A percentile compares a stretch with the other conserved stretches of the same genome.
Conservation (phyloP, 2,797 vertebrate genomes). For the Loriculus beryllinus region DNA sequence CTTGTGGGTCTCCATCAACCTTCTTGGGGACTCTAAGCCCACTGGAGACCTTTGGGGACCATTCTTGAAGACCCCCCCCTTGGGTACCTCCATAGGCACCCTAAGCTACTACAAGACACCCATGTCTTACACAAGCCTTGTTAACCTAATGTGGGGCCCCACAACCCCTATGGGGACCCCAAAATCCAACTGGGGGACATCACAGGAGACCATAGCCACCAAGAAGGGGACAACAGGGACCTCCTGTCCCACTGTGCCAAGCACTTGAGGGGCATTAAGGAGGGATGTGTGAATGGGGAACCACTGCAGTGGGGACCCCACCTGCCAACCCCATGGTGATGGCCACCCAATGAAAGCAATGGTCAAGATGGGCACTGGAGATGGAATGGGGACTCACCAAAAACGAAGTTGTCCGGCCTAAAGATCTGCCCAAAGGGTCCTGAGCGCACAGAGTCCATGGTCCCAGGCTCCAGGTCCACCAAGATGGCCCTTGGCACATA, state of each 20-base stretch:
- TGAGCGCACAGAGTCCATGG: background rate
- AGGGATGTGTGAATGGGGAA: background rate
- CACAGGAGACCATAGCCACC: background rate
- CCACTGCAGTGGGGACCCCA: background rate
- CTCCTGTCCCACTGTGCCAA: background rate
- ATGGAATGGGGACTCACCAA: background rate
- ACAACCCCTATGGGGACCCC: background rate
- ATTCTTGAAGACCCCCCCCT: background rate
- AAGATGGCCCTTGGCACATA: background rate
- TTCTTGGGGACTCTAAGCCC: background rate
- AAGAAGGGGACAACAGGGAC: too few relatives aligned
- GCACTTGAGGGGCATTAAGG: background rate
- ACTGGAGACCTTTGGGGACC: background rate
- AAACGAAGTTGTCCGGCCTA: background rate
- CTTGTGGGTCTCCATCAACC: background rate
- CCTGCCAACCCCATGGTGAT: too few relatives aligned
- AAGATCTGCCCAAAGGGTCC: conserved; percentile 3
- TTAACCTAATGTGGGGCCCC: background rate
- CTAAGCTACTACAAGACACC: background rate
- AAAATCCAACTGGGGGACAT: background rate
- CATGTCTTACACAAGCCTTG: too few relatives aligned
- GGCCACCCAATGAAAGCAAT: background rate
- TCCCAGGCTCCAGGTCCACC: background rate
- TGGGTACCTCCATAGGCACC: background rate
- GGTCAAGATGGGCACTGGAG: accelerated